Conservation (phyloP, 2,888 invertebrate species). For the Escarpia spicata region DNA sequence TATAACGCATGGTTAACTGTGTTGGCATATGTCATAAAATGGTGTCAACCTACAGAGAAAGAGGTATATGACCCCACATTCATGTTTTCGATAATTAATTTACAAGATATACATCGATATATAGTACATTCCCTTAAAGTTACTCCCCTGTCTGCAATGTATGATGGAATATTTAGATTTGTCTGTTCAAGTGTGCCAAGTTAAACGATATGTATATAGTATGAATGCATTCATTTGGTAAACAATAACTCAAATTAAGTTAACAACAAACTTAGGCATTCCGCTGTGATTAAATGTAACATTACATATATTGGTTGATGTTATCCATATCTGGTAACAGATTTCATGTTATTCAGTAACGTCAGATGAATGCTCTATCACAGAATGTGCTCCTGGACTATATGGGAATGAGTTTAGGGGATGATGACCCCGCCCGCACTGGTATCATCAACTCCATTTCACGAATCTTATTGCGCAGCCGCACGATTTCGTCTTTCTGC, state of each 20-base stretch:
- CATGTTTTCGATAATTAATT: no score
- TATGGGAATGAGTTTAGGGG: not conserved
- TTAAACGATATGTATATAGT: not conserved
- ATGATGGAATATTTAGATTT: not conserved
- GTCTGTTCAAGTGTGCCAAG: not conserved
- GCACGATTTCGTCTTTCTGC: slow-evolving; percentile 67
- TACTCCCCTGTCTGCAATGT: not conserved
- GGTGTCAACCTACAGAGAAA: not conserved
- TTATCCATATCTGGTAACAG: not conserved
- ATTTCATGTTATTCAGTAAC: not conserved
- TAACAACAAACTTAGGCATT: not conserved
- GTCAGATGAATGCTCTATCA: not conserved
- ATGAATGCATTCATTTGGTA: not conserved
- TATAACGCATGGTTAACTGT: not conserved
- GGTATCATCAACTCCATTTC: slow-evolving; percentile 46
- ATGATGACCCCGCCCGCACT: slow-evolving; percentile 50
- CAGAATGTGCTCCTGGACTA: not conserved
- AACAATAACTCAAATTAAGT: not conserved
- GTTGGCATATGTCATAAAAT: not conserved
- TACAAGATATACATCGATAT: no score
- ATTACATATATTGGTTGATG: not conserved
- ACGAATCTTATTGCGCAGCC: slow-evolving; percentile 56
- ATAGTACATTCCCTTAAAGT: not conserved
- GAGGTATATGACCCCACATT: no score
- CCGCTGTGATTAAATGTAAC: not conserved